Conservation (phyloP, 2,888 invertebrate species). For the Gerris lacustris region DNA sequence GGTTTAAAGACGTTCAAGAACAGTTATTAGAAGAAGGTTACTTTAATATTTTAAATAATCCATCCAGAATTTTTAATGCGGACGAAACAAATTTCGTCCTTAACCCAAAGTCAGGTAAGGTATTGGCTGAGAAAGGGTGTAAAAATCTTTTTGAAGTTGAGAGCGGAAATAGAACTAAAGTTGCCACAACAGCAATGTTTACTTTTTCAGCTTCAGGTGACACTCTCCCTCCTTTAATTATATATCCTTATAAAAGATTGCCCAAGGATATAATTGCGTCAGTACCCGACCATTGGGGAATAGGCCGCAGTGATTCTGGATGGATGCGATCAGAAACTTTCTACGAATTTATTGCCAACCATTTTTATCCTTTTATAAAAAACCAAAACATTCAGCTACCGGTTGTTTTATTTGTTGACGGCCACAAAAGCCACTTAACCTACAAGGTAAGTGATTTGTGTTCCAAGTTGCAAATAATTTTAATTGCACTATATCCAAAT, state of each 20-base stretch:
- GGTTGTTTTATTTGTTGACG: constrained; percentile 37
- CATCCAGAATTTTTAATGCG: constrained; percentile 25
- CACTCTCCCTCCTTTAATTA: constrained; percentile 24
- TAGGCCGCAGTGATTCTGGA: constrained; percentile 36
- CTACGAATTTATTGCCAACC: constrained; percentile 36
- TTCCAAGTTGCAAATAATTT: constrained; percentile 23
- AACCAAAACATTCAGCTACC: constrained; percentile 33
- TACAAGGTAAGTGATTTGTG: constrained; percentile 24
- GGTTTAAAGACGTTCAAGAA: constrained; percentile 21
- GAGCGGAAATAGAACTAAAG: no score
- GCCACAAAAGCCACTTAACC: constrained; percentile 34
- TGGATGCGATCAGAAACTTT: constrained; percentile 38
- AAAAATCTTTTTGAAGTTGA: constrained; percentile 26
- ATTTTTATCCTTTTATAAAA: constrained; percentile 35
- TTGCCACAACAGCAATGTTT: constrained; percentile 29
- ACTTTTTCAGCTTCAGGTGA: constrained; percentile 31
- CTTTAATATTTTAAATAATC: constrained; percentile 21
- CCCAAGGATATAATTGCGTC: constrained; percentile 25
- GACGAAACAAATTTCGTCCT: constrained; percentile 28
- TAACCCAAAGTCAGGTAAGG: constrained; percentile 26
- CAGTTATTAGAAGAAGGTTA: constrained; percentile 23
- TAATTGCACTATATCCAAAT: constrained; percentile 28
- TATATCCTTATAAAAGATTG: constrained; percentile 26
- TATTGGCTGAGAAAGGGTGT: constrained; percentile 29
- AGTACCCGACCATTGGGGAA: constrained; percentile 33